A percentile compares a stretch with the other conserved stretches of the same genome.
Conservation (phyloP, 2,113 vertebrate genomes). For the Clarias macrocephalus region DNA sequence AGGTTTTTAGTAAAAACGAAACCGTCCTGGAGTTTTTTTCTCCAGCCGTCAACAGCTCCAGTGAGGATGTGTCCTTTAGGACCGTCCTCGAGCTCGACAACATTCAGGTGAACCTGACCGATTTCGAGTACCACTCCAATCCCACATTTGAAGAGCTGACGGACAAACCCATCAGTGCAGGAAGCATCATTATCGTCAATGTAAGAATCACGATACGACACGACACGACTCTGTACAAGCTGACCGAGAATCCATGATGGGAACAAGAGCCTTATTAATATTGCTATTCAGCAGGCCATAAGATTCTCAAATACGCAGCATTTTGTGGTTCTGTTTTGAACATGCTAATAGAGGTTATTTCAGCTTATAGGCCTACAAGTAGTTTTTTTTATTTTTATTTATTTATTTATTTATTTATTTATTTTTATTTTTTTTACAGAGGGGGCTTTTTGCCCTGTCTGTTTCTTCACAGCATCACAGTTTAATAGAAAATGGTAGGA, state of each 20-base stretch:
- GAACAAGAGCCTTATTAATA: not conserved
- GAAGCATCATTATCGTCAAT: slow-evolving; percentile 68
- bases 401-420: too few species aligned
- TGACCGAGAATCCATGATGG: not conserved
- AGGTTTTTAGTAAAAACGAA: slow-evolving; percentile 68
- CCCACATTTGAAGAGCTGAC: slow-evolving; percentile 75
- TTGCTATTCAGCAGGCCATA: too few species aligned
- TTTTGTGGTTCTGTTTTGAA: not conserved
- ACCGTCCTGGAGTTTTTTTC: slow-evolving; percentile 80
- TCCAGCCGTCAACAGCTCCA: slow-evolving; percentile 72
- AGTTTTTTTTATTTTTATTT: too few species aligned
- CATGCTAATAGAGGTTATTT: not conserved
- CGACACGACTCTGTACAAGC: not conserved
- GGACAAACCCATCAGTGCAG: slow-evolving; percentile 67
- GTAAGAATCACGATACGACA: slow-evolving; percentile 55
- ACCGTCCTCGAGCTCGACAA: slow-evolving; percentile 83
- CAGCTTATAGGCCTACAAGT: not conserved
- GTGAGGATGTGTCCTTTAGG: slow-evolving; percentile 71
- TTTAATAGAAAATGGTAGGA: not conserved
- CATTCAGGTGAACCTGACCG: slow-evolving; percentile 68
- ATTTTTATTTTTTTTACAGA: too few species aligned
- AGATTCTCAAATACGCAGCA: too few species aligned
- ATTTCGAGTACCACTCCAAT: slow-evolving; percentile 82
- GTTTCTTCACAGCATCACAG: not conserved
- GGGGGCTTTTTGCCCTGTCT: not conserved